A percentile compares a stretch with the other conserved stretches of the same genome.
Conservation (phyloP, 2,113 vertebrate species). For the Strix uralensis region DNA sequence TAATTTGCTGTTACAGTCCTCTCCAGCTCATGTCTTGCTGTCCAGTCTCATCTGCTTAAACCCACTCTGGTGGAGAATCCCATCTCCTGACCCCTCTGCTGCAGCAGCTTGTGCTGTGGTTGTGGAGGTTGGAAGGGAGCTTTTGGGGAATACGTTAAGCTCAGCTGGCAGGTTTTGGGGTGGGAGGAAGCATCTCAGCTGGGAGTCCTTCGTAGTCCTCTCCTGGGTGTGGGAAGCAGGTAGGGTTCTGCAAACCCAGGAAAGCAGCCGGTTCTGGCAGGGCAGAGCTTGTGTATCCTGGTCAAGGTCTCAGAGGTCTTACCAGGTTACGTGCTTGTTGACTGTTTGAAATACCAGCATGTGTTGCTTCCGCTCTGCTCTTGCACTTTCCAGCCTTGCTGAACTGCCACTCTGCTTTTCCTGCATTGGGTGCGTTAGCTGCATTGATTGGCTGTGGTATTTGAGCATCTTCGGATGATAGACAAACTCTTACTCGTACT, state of each 20-base stretch:
- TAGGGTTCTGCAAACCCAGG: not conserved
- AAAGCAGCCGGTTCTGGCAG: constrained; percentile 36
- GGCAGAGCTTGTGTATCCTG: constrained; percentile 38
- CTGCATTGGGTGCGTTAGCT: not conserved
- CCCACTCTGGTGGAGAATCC: not conserved
- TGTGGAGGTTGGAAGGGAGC: not conserved
- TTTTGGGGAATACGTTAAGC: not conserved
- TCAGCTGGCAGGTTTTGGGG: not conserved
- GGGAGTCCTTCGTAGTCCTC: not conserved
- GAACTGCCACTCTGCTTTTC: not conserved
- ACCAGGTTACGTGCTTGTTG: constrained; percentile 45
- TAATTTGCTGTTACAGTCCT: not conserved
- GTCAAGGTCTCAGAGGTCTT: constrained; percentile 54
- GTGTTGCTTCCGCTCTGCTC: constrained; percentile 8
- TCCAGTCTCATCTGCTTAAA: not conserved
- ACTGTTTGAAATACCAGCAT: constrained; percentile 39
- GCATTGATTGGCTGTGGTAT: not conserved
- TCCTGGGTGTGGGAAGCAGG: not conserved
- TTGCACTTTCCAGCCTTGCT: not conserved
- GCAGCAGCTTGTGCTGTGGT: accelerated
- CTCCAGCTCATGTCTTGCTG: not conserved
- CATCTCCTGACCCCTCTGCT: not conserved
- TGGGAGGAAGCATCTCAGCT: not conserved
- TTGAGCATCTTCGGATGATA: not conserved
- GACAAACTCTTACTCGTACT: not conserved